These are phyloP conservation scores for Propithecus coquereli DNA, from an alignment of 2,113 vertebrate genomes.

Conservation along the genomic window DNA sequence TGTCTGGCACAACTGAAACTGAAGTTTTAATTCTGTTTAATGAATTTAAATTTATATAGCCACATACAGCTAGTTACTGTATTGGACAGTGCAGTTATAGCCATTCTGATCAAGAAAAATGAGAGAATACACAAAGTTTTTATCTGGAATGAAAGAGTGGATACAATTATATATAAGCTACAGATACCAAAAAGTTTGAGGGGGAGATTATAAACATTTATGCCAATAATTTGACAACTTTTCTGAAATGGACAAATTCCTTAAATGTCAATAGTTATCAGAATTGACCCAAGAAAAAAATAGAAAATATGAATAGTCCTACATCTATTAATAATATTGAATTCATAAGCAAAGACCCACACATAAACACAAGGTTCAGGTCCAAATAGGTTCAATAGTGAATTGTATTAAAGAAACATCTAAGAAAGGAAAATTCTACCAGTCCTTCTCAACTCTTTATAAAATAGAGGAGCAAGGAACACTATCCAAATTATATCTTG, in stretches of 20 bases:
- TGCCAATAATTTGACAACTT: not conserved
- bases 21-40: not conserved
- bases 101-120: constrained; percentile 1
- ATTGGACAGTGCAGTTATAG: not conserved
- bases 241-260: not conserved
- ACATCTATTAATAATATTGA: not conserved
- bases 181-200: not conserved
- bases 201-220: constrained; percentile 1
- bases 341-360: not conserved
- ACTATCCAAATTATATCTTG: not conserved
- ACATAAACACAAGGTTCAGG: not conserved
- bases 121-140: constrained; percentile 1
- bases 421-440: not conserved
- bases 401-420: not conserved
- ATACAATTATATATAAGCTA: not conserved
- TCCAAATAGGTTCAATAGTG: not conserved
- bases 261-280: not conserved
- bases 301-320: not conserved
- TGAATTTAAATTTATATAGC: not conserved
- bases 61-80: not conserved
- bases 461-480: not conserved
- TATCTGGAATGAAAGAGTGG: not conserved
- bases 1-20: not conserved
- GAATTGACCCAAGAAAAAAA: constrained; percentile 1
- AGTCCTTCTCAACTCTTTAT: not conserved